A percentile compares a stretch with the other conserved stretches of the same genome.
Evolutionary conservation across 92 coral and sea anemone species (phyloP).

Genomic region (Phenganax subtilis): DNA sequence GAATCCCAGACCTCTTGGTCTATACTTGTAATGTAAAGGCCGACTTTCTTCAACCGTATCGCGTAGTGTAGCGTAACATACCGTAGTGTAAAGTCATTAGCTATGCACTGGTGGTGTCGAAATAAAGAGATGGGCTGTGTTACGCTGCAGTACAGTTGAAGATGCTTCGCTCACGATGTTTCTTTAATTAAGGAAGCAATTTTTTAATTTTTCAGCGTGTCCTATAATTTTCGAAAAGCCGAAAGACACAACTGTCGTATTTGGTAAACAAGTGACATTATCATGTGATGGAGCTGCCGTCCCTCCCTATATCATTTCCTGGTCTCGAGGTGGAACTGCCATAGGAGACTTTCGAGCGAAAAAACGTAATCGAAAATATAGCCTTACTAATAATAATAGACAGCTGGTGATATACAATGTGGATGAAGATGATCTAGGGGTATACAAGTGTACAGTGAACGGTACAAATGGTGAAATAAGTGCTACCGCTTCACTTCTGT

Average conservation of each 20-base stretch:
- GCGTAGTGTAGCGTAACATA: no score
- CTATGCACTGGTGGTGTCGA: no score
- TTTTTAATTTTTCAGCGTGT: constrained; percentile 23
- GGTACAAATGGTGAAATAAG: not conserved
- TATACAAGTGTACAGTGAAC: not conserved
- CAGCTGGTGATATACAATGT: constrained; percentile 5
- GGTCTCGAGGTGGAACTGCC: not conserved
- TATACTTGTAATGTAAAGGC: no score
- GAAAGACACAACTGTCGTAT: not conserved
- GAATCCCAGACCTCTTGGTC: no score
- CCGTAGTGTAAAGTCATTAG: no score
- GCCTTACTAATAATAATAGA: not conserved
- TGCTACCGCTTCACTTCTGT: not conserved
- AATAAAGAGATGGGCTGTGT: no score
- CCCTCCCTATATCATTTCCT: not conserved
- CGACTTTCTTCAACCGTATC: no score
- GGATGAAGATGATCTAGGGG: constrained; percentile 1
- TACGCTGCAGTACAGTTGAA: no score
- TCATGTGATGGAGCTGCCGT: constrained; percentile 19
- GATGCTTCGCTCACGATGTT: no score
- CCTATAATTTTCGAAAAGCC: constrained; percentile 15
- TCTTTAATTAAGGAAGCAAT: not conserved
- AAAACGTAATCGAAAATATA: not conserved
- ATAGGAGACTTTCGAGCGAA: no score
- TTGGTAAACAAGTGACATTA: constrained; percentile 14